A percentile compares a stretch with the other conserved stretches of the same genome.
Evolutionary conservation across 2,888 invertebrate genomes (phyloP).

Genomic region (Aphodius granarius): DNA sequence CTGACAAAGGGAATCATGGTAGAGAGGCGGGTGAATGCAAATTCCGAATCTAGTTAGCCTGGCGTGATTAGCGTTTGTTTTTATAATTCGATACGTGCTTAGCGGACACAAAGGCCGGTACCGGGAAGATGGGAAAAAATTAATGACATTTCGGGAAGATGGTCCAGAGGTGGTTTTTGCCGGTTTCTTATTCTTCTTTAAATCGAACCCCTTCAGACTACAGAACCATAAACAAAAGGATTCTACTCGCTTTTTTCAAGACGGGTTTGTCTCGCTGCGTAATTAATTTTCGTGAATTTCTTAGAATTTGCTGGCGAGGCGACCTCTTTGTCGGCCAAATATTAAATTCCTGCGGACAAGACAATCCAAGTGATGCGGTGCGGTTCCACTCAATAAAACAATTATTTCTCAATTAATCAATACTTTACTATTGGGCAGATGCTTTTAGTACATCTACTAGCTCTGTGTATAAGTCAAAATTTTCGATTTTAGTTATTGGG

Average conservation of each 20-base stretch:
- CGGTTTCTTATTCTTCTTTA: neutral
- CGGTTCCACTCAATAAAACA: neutral
- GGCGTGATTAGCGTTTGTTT: constrained; percentile 23
- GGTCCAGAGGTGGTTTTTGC: constrained; percentile 4
- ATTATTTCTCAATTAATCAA: neutral
- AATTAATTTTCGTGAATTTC: constrained; percentile 10
- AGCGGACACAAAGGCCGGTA: constrained; percentile 5
- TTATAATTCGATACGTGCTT: constrained; percentile 4
- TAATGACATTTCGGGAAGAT: constrained; percentile 24
- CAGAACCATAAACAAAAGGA: constrained; percentile 24
- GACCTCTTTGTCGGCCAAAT: constrained; percentile 5
- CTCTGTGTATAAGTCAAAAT: no score
- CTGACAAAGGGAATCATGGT: neutral
- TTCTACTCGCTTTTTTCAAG: constrained; percentile 15
- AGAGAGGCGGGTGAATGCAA: neutral
- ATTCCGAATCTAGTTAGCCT: constrained; percentile 24
- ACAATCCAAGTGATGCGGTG: neutral
- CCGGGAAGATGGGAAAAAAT: constrained; percentile 21
- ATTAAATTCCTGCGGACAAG: neutral
- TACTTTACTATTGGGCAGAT: neutral
- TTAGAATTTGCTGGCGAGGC: neutral
- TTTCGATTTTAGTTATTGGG: no score
- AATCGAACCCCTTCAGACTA: neutral
- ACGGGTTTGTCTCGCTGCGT: neutral
- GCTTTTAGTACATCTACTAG: no score